phyloP scores from a whole-genome alignment of 1,140 invertebrate genomes.

The Dreissena polymorpha region DNA sequence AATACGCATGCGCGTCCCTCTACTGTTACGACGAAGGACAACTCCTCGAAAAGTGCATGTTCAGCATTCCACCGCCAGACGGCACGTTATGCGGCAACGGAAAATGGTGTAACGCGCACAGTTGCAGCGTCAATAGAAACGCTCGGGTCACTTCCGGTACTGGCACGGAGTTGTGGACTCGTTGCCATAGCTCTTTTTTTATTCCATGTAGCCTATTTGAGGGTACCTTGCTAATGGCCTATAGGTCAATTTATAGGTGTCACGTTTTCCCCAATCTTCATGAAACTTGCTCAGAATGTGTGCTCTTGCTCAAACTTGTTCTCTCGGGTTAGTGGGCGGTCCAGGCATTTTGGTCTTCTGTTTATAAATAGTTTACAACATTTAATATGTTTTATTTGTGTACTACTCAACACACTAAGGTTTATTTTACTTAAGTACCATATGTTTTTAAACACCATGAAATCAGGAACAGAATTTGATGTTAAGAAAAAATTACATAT shows the following conservation, averaged over 20 bases:
- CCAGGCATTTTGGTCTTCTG: no score
- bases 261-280: not conserved
- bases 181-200: not conserved
- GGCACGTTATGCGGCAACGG: conserved; percentile 42
- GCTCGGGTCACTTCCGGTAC: not conserved
- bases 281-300: no score
- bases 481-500: no score
- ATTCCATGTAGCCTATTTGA: not conserved
- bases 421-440: no score
- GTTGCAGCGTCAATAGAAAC: not conserved
- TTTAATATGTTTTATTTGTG: no score
- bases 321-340: no score
- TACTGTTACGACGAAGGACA: conserved; percentile 33
- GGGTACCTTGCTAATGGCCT: not conserved
- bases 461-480: no score
- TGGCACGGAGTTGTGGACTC: not conserved
- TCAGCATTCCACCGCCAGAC: conserved; percentile 45
- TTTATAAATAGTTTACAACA: no score
- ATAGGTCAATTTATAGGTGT: not conserved
- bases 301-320: not conserved
- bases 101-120: conserved; percentile 4
- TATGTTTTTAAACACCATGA: no score
- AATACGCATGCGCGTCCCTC: conserved; percentile 21
- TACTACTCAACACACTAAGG: no score
- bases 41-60: conserved; percentile 23